Evolutionary conservation across 2,113 vertebrate genomes (phyloP).

Genomic region (Pterophyllum scalare): DNA sequence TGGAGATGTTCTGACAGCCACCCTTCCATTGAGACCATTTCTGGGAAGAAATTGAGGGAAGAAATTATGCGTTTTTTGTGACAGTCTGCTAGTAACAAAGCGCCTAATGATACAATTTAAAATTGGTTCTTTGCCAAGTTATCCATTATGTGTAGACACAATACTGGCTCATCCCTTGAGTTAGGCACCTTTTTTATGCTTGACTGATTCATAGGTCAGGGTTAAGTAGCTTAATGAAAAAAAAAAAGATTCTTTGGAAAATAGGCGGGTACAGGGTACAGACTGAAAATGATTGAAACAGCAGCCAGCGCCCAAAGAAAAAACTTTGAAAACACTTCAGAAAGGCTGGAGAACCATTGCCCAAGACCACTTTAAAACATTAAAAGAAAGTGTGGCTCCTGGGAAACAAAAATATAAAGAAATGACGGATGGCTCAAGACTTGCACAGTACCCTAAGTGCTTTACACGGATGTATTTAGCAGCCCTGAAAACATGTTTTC

Average conservation of each 20-base stretch:
- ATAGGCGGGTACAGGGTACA: neutral
- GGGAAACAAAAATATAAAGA: neutral
- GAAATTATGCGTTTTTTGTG: no score
- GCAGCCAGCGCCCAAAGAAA: neutral
- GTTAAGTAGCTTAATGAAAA: neutral
- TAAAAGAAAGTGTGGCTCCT: neutral
- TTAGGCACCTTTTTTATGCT: neutral
- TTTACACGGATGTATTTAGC: neutral
- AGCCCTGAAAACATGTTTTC: neutral
- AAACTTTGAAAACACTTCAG: neutral
- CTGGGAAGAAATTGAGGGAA: neutral
- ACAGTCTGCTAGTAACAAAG: neutral
- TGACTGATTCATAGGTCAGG: neutral
- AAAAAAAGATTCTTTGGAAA: neutral
- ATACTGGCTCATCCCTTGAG: neutral
- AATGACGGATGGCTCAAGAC: neutral
- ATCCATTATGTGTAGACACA: neutral
- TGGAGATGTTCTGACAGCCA: neutral
- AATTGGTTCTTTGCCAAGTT: neutral
- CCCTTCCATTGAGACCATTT: neutral
- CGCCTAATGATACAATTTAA: neutral
- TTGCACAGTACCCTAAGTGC: neutral
- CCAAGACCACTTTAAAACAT: neutral
- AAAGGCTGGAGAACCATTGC: neutral
- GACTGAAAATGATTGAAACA: neutral